These are phyloP conservation scores for Saxidomus purpurata DNA, from an alignment of 1,140 invertebrate species.

Conservation along the genomic window DNA sequence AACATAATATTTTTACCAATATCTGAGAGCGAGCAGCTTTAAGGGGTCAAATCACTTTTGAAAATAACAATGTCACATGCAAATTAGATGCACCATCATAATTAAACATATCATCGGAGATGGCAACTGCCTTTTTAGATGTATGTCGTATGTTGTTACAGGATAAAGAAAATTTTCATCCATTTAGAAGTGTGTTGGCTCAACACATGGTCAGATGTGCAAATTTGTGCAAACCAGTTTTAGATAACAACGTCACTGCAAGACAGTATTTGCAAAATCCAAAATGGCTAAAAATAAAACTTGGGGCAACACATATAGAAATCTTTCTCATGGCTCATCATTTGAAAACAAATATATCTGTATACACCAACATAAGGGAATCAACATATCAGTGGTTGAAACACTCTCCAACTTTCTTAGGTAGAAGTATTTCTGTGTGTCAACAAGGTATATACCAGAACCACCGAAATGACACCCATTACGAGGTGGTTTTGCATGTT, in stretches of 20 bases:
- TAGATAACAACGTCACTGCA: neutral
- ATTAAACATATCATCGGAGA: neutral
- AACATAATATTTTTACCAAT: neutral
- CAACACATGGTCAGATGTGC: neutral
- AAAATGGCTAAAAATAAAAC: neutral
- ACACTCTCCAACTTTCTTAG: neutral
- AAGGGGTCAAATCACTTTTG: slow-evolving; percentile 1
- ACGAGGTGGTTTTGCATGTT: slow-evolving; percentile 13
- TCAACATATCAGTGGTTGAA: slow-evolving; percentile 3
- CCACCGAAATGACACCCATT: slow-evolving; percentile 18
- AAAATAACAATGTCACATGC: too few species aligned
- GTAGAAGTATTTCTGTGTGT: neutral
- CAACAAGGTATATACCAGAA: neutral
- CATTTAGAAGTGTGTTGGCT: neutral
- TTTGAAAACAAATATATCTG: slow-evolving; percentile 33
- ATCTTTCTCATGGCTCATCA: slow-evolving; percentile 10
- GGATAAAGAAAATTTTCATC: neutral
- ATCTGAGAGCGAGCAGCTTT: neutral
- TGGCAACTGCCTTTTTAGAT: neutral
- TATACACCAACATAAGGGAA: neutral
- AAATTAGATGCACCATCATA: neutral
- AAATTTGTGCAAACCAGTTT: neutral
- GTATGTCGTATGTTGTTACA: neutral
- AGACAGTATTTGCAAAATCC: neutral
- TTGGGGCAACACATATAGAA: slow-evolving; percentile 2